Base-by-base conservation (phyloP, 2,113 vertebrate genomes). In the Anhinga rufa region DNA sequence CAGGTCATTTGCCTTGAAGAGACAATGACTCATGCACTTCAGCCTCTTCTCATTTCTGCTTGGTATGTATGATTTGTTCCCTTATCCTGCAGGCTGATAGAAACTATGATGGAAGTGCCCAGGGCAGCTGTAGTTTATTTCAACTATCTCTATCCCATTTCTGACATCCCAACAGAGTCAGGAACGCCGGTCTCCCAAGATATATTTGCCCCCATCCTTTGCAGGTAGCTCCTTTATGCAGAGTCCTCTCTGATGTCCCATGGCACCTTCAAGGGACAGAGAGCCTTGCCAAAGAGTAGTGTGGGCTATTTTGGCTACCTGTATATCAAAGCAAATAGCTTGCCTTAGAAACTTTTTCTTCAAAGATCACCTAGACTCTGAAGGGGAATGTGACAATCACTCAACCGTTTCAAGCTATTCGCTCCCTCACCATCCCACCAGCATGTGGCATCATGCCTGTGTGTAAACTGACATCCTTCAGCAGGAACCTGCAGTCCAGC, bases 401-500 rank as follows among this genome's bases (percentile, higher is more conserved):
- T 19, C 38, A 38, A 8, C 24, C 32, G 25, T 69, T 51, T 57
- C 24, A 18, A n/a, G 11, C 68, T 76, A 14, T 44, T 62, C 9
- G 42, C 15, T 74, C 32, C 22, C 29, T 55, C 6, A 4, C 51
- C 68, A 25, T 34, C 38, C 36, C 52, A 61, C 38, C 51, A 74
- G 15, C 29, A 13, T 1, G 13, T 8, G 29, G 29, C 62, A 28
- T 31, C 16, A 1, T 4, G 4, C 48, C 28, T 12, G 4, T 7
- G 14, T 17, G 22, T 28, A 52, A 70, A 17, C 12, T 2, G 36
- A 16, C 36, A n/a, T 14, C 24, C 48, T 34, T 9, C 62, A 48
- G 66, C 32, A 26, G 52, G 86, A 72, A 10, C 38, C 83, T 15
- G 40, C 5, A 17, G 14, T 48, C 52, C 32, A 64, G 38, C 57